Evolutionary conservation across 2,888 invertebrate genomes (phyloP).

Genomic region (Philereme vetulata): DNA sequence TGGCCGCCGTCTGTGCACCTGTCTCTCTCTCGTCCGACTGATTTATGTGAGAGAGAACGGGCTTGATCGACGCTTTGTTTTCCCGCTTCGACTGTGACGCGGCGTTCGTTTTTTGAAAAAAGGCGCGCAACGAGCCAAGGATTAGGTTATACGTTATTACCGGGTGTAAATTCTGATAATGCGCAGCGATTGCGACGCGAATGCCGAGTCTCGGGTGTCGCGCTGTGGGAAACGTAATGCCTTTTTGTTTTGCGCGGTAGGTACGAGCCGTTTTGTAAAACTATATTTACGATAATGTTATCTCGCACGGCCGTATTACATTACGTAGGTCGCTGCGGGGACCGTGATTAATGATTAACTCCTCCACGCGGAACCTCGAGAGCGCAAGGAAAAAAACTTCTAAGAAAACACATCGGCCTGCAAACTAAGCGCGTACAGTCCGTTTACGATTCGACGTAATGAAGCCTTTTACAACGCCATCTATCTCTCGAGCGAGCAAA

Average conservation of each 20-base stretch:
- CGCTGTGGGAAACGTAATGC: constrained; percentile 59
- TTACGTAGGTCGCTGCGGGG: constrained; percentile 63
- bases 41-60: constrained; percentile 83
- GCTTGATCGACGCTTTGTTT: constrained; percentile 82
- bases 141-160: constrained; percentile 45
- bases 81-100: constrained; percentile 69
- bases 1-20: constrained; percentile 76
- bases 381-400: constrained; percentile 50
- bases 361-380: constrained; percentile 54
- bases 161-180: constrained; percentile 73
- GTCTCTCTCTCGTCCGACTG: constrained; percentile 80
- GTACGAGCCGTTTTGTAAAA: constrained; percentile 72
- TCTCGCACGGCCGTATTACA: constrained; percentile 69
- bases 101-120: constrained; percentile 64
- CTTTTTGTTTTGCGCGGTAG: constrained; percentile 69
- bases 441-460: constrained; percentile 55
- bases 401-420: constrained; percentile 47
- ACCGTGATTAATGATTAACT: constrained; percentile 70
- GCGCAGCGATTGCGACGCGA: constrained; percentile 68
- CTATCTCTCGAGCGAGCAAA: constrained; percentile 56
- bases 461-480: constrained; percentile 63
- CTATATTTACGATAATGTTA: constrained; percentile 80
- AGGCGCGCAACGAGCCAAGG: constrained; percentile 52
- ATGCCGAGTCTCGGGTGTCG: constrained; percentile 69
- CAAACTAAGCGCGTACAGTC: constrained; percentile 40